Percentiles rank a stretch among this genome's conserved stretches.
These are phyloP conservation scores for Trachelus troglodyta DNA, from an alignment of 2,888 invertebrate species.

Conservation along the genomic window DNA sequence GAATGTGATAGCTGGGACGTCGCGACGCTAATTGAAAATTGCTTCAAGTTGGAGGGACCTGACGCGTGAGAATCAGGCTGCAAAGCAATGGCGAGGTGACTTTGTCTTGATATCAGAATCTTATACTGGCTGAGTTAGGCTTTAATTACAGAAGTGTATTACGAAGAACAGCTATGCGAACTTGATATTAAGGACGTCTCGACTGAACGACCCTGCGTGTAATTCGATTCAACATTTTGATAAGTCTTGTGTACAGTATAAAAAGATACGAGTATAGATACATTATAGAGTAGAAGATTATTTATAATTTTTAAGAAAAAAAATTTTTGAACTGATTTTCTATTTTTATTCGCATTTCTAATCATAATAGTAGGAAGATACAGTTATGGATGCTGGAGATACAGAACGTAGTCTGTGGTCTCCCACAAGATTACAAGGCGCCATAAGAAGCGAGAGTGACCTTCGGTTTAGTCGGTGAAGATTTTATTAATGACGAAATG, in stretches of 20 bases:
- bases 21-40: background rate
- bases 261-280: background rate
- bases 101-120: background rate
- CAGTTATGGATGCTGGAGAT: background rate
- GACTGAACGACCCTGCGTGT: background rate
- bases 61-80: constrained; percentile 60
- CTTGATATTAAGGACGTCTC: constrained; percentile 2
- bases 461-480: background rate
- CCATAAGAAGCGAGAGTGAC: background rate
- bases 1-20: background rate
- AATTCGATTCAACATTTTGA: background rate
- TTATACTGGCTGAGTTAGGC: background rate
- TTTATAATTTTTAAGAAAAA: background rate
- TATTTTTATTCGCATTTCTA: background rate
- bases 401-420: background rate
- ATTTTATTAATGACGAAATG: background rate
- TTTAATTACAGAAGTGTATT: constrained; percentile 3
- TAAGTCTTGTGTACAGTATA: background rate
- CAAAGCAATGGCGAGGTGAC: constrained; percentile 24
- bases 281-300: background rate
- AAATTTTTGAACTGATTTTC: background rate
- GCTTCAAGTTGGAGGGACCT: constrained; percentile 3
- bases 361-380: background rate
- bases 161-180: constrained; percentile 1
- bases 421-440: background rate